A percentile compares a stretch with the other conserved stretches of the same genome.
phyloP scores from a whole-genome alignment of 2,797 vertebrate genomes.

The Chrosomus eos region DNA sequence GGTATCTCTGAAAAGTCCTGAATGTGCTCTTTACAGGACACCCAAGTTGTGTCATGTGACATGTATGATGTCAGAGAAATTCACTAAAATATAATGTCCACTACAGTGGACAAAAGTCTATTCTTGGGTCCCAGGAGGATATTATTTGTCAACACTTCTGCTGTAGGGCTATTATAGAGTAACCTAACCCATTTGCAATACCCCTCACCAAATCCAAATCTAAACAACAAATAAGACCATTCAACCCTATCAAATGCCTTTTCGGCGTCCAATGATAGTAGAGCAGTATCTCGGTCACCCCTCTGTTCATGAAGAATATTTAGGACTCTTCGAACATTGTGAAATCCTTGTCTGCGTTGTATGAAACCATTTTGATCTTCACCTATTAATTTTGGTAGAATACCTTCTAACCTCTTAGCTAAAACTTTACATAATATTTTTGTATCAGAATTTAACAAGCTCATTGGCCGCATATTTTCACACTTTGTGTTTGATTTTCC shows the following conservation, averaged over 20 bases:
- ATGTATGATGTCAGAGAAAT: too few species aligned
- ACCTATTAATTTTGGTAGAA: too few species aligned
- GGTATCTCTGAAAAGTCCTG: too few species aligned
- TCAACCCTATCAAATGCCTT: background rate
- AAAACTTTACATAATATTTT: constrained; percentile 18
- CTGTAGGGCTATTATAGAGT: constrained; percentile 18
- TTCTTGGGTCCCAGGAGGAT: too few species aligned
- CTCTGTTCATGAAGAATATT: constrained; percentile 16
- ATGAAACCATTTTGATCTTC: too few species aligned
- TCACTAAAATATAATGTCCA: too few species aligned
- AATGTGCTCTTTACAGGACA: too few species aligned
- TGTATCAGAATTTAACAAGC: background rate
- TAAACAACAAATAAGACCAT: background rate
- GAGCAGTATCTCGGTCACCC: constrained; percentile 3
- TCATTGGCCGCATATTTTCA: background rate
- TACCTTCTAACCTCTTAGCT: background rate
- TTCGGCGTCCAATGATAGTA: constrained; percentile 19
- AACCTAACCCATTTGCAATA: constrained; percentile 14
- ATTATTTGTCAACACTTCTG: constrained; percentile 36
- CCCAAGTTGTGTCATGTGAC: too few species aligned
- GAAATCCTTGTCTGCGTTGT: too few species aligned
- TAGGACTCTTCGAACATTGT: too few species aligned
- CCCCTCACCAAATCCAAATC: constrained; percentile 18
- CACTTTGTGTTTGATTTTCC: too few species aligned
- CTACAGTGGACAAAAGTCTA: too few species aligned